Evolutionary conservation across 1,140 invertebrate genomes (phyloP).

Genomic region (Temnothorax nylanderi): DNA sequence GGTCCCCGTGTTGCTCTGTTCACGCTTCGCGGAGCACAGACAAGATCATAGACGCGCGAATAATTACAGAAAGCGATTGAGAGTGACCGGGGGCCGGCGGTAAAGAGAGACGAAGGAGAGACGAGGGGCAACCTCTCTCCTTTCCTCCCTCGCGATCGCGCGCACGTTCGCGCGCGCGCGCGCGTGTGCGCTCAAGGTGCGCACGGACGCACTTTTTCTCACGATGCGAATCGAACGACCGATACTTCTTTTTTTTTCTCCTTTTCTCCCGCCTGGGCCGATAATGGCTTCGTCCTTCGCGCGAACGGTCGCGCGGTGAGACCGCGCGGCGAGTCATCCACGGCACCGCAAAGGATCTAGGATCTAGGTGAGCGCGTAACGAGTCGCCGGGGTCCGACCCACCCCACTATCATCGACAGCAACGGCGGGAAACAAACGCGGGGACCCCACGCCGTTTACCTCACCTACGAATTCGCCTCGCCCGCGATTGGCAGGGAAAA

Average conservation of each 20-base stretch:
- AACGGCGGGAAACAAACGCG: neutral
- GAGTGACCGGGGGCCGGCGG: neutral
- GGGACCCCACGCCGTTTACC: neutral
- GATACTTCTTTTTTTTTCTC: slow-evolving; percentile 72
- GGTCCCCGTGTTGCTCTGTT: slow-evolving; percentile 75
- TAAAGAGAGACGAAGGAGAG: slow-evolving; percentile 23
- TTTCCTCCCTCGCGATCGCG: slow-evolving; percentile 18
- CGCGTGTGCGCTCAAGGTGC: slow-evolving; percentile 38
- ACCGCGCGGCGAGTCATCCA: slow-evolving; percentile 69
- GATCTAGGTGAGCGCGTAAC: slow-evolving; percentile 65
- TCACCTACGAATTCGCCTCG: slow-evolving; percentile 43
- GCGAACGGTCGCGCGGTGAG: slow-evolving; percentile 35
- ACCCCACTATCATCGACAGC: slow-evolving; percentile 1
- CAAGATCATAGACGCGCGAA: slow-evolving; percentile 59
- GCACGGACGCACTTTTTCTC: slow-evolving; percentile 75
- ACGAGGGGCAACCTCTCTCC: neutral
- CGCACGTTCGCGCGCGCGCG: slow-evolving; percentile 42
- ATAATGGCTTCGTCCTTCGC: slow-evolving; percentile 79
- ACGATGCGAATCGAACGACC: slow-evolving; percentile 73
- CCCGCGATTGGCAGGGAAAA: slow-evolving; percentile 43
- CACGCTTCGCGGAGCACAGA: slow-evolving; percentile 78
- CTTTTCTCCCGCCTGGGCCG: slow-evolving; percentile 66
- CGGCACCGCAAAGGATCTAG: slow-evolving; percentile 43
- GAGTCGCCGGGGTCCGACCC: slow-evolving; percentile 9
- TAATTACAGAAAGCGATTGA: slow-evolving; percentile 64